Base-by-base conservation (phyloP, 2,113 vertebrate species). In the Oryzias javanicus region DNA sequence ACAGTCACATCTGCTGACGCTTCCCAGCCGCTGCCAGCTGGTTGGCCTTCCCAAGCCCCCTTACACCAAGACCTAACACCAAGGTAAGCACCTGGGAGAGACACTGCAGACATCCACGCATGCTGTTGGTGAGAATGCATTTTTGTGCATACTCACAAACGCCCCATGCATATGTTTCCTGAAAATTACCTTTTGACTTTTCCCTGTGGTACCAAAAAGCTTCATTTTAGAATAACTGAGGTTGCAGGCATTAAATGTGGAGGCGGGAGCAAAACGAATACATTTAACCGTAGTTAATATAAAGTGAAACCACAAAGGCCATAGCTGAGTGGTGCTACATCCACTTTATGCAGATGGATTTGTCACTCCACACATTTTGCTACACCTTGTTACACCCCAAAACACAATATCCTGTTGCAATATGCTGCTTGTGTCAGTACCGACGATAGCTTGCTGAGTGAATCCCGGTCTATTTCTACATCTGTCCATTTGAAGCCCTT, bases 1-100 rank as follows among this genome's bases (percentile, higher is more conserved):
- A 91, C 88, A 91, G 90, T 84, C 85, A 85, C 91, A 91, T 92
- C 89, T 91, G 88, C 83, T 90, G 81, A 81, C 63, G 70, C 80
- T 88, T 76, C 79, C 67, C 81, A 88, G 85, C 82, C 82, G 76
- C 81, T 85, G 85, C 85, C 87, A 84, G 76, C 75, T 82, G 74
- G 64, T 81, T 53, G 77, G 85, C 84, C 78, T 70, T 48, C 29
- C 5, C 47, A 18, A 67, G 49, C 81, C 75, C 73, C 55, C 62
- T 54, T 35, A 71, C 71, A 83, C 78, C 63, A 25, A 64, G 69
- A 78, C 82, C 84, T 72, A 64, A 74, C 46, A 77, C 75, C 78
- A 71, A 73, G 74, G 72, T 35, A 64, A 76, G 77, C 81, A 89
- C 84, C 82, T 88, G 85, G 74, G 73, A 79, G 25, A 67, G 48